Conservation (phyloP, 2,797 vertebrate genomes). For the Scyliorhinus canicula region DNA sequence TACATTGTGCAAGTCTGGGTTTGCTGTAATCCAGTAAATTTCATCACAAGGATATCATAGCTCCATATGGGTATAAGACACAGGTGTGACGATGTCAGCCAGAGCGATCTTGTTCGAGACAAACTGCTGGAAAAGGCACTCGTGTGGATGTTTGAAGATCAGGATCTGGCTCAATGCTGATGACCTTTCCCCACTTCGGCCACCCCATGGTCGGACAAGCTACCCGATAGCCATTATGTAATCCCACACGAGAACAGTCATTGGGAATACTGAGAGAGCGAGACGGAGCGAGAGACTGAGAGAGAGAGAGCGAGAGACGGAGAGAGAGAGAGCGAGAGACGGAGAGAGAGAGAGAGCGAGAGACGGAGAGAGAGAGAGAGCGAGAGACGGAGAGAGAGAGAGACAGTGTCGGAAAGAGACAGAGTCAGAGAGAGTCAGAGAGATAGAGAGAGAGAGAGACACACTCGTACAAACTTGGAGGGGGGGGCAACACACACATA, state of each 20-base stretch:
- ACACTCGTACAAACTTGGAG: too few relatives aligned
- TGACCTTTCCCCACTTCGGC: not conserved
- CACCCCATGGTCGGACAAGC: not conserved
- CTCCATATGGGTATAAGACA: not conserved
- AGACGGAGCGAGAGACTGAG: too few relatives aligned
- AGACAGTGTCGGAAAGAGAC: too few relatives aligned
- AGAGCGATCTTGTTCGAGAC: not conserved
- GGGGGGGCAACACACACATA: too few relatives aligned
- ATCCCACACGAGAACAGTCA: not conserved
- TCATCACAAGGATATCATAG: not conserved
- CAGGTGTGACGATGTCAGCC: not conserved
- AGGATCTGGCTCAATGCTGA: not conserved
- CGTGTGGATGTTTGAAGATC: not conserved
- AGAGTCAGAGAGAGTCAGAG: not conserved
- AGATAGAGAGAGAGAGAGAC: not conserved
- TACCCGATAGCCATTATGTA: not conserved
- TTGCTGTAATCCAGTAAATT: not conserved
- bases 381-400: too few relatives aligned
- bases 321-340: not conserved
- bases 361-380: not conserved
- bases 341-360: not conserved
- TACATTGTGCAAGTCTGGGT: not conserved
- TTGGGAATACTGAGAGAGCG: not conserved
- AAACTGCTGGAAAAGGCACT: constrained; percentile 29
- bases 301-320: not conserved